These are phyloP conservation scores for Smutsia gigantea DNA, from an alignment of 2,797 vertebrate species.

Conservation along the genomic window DNA sequence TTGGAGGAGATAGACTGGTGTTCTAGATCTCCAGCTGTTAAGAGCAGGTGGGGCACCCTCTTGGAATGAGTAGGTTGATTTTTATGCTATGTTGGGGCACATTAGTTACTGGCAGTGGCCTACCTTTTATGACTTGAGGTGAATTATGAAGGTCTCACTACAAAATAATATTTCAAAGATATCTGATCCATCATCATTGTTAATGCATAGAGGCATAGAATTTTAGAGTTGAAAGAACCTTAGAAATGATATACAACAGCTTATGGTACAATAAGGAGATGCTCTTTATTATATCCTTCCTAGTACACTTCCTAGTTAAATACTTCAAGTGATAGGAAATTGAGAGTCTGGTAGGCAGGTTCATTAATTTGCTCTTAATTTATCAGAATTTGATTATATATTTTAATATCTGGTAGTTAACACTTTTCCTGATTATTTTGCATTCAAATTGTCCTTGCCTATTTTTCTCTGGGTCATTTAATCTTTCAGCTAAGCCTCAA, in stretches of 20 bases:
- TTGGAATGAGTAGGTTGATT: background rate
- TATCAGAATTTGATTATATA: background rate
- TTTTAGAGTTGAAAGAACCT: background rate
- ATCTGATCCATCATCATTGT: background rate
- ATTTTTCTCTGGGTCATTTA: constrained; percentile 1
- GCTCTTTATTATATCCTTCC: background rate
- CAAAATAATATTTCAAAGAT: background rate
- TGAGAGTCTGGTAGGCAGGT: background rate
- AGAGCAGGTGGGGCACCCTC: background rate
- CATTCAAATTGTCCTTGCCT: background rate
- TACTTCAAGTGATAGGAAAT: constrained; percentile 16
- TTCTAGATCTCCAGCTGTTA: background rate
- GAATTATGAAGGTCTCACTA: background rate
- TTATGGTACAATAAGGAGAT: background rate
- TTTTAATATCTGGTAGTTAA: background rate
- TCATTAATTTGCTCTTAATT: constrained; percentile 5
- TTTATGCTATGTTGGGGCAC: background rate
- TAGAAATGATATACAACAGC: background rate
- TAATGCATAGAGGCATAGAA: background rate
- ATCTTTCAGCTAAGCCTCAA: background rate
- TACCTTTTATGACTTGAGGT: background rate
- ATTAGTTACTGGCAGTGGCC: background rate
- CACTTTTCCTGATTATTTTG: background rate
- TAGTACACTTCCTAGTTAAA: background rate
- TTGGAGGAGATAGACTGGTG: background rate